Conservation (phyloP, 1,140 invertebrate genomes). For the Condylostylus longicornis region DNA sequence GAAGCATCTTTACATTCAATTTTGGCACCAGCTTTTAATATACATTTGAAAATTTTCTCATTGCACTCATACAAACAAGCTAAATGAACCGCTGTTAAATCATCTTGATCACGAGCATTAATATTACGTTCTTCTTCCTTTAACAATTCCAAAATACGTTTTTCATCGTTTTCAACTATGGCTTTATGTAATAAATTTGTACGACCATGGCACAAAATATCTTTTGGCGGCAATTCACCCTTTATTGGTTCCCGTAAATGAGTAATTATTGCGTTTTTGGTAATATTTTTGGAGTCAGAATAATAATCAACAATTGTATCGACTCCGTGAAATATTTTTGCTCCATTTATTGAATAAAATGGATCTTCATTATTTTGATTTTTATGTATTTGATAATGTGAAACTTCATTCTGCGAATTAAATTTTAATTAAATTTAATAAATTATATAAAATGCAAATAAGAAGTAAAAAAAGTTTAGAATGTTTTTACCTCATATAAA, state of each 20-base stretch:
- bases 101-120: constrained; percentile 77
- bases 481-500: too few species aligned
- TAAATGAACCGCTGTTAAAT: constrained; percentile 77
- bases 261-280: constrained; percentile 38
- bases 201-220: constrained; percentile 60
- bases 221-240: constrained; percentile 63
- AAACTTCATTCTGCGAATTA: too few species aligned
- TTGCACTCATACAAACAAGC: constrained; percentile 67
- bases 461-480: too few species aligned
- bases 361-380: constrained; percentile 56
- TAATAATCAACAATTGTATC: constrained; percentile 77
- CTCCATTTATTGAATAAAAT: constrained; percentile 76
- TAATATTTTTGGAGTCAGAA: constrained; percentile 40
- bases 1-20: constrained; percentile 69
- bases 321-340: constrained; percentile 62
- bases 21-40: constrained; percentile 61
- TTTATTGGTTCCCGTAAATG: too few species aligned
- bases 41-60: constrained; percentile 35
- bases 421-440: too few species aligned
- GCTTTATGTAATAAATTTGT: constrained; percentile 72
- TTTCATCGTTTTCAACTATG: constrained; percentile 52
- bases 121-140: constrained; percentile 61
- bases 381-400: too few species aligned
- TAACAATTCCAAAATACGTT: constrained; percentile 61
- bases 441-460: too few species aligned